These are phyloP conservation scores for Horisme vitalbata DNA, from an alignment of 2,888 invertebrate species.

Conservation along the genomic window DNA sequence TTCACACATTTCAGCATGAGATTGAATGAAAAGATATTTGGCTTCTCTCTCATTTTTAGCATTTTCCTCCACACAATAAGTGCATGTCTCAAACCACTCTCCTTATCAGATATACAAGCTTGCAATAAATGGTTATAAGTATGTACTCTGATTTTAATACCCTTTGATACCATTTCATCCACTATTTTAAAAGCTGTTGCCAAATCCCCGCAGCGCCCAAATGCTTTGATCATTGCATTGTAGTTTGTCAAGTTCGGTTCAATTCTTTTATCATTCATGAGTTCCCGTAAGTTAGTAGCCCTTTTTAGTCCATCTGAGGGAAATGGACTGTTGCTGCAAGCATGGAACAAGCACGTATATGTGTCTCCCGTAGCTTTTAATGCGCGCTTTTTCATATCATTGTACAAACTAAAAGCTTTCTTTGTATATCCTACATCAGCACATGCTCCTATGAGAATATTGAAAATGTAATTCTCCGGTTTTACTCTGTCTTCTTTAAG, in stretches of 20 bases:
- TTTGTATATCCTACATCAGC: conserved; percentile 92
- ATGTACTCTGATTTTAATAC: conserved; percentile 83
- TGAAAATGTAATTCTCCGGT: conserved; percentile 91
- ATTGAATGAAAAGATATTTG: conserved; percentile 90
- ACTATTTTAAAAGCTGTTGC: conserved; percentile 90
- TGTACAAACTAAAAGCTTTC: conserved; percentile 92
- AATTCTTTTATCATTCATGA: conserved; percentile 87
- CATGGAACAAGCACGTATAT: conserved; percentile 94
- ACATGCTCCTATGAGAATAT: conserved; percentile 91
- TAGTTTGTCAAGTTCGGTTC: conserved; percentile 90
- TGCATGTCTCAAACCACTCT: conserved; percentile 91
- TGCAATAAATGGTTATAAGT: conserved; percentile 92
- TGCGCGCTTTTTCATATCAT: conserved; percentile 90
- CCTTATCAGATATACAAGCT: conserved; percentile 90
- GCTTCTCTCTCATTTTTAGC: conserved; percentile 84
- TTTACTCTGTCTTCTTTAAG: conserved; percentile 89
- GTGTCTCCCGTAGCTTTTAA: conserved; percentile 87
- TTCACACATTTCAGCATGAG: conserved; percentile 89
- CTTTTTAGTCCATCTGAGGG: conserved; percentile 86
- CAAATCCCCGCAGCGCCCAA: conserved; percentile 91
- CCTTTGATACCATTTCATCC: conserved; percentile 90
- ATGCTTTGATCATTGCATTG: conserved; percentile 96
- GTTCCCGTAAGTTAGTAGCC: conserved; percentile 85
- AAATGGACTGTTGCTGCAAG: conserved; percentile 92
- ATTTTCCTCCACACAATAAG: conserved; percentile 94